Evolutionary conservation across 2,888 invertebrate genomes (phyloP).

Genomic region (Lepidochrysops patricia): DNA sequence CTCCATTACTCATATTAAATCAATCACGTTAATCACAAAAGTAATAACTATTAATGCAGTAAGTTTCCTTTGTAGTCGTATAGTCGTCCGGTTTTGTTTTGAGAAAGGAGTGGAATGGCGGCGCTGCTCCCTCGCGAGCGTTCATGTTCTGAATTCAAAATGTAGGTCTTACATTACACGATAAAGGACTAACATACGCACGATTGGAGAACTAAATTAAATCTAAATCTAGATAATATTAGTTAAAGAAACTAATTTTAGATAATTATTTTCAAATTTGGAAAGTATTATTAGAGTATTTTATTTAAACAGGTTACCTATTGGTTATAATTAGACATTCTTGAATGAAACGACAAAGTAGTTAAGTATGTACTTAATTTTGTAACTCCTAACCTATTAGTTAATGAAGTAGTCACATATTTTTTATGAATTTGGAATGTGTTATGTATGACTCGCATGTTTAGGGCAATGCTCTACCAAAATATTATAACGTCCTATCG

Average conservation of each 20-base stretch:
- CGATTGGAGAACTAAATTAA: not conserved
- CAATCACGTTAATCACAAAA: not conserved
- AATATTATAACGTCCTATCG: too few relatives aligned
- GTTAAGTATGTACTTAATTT: too few relatives aligned
- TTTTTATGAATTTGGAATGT: not conserved
- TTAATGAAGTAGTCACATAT: constrained; percentile 5
- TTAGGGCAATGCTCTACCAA: not conserved
- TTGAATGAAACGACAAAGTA: not conserved
- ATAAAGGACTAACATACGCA: not conserved
- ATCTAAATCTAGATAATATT: not conserved
- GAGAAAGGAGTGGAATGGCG: constrained; percentile 54
- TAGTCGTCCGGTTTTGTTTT: constrained; percentile 73
- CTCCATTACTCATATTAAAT: constrained; percentile 6
- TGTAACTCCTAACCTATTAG: too few relatives aligned
- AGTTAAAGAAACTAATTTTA: not conserved
- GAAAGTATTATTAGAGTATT: not conserved
- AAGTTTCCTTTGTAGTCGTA: constrained; percentile 34
- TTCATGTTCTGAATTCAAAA: not conserved
- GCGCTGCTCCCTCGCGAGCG: constrained; percentile 27
- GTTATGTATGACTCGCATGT: not conserved
- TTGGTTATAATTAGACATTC: too few relatives aligned
- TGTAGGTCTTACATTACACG: not conserved
- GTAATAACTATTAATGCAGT: constrained; percentile 15
- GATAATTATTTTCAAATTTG: not conserved
- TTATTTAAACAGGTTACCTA: too few relatives aligned